Base-by-base conservation (phyloP, 2,113 vertebrate genomes). In the Mirza zaza region DNA sequence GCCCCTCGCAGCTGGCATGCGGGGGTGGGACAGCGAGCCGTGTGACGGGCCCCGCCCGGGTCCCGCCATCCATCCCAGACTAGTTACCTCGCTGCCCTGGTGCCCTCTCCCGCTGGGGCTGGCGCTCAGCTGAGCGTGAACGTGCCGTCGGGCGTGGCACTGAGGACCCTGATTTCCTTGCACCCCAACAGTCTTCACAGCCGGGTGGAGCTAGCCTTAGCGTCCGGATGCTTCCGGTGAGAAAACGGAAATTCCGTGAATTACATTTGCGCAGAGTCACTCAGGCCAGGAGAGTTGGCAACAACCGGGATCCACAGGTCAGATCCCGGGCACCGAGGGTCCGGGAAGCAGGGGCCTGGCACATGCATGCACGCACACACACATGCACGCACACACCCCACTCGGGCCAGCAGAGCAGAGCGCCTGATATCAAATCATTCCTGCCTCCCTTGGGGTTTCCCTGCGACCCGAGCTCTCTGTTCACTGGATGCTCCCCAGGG, bases 121-220 rank as follows among this genome's bases (percentile, higher is more conserved):
- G 50, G 61, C 1, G 0, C 81, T 82, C 39, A 8, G 76, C 9
- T 0, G 61, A 42, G 39, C 4, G 0, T 4, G 4, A 10, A 34
- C 8, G 21, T 10, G 39, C 65, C 2, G 0, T 27, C 1, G 0
- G 20, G 8, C 50, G 27, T 18, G 32, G 13, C 0, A 39, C 29
- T 4, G 0, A 1, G 2, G 11, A 3, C 17, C 50, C 73, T 2
- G n/a, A 42, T 17, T 10, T 8, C 36, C 77, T 52, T 5, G 39
- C 17, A 3, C 27, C 42, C 52, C 1, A 12, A 10, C 0, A 3
- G 23, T 70, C 75, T 52, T 75, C 17, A 9, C 65, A 91, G 67
- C 4, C 7, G 13, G 25, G 34, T 5, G 10, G 68, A 52, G 48
- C 2, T 2, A 2, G 14, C 42, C 14, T 76, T 34, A 2, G 7